Conservation (phyloP, 2,888 invertebrate species). For the Lagria hirta region DNA sequence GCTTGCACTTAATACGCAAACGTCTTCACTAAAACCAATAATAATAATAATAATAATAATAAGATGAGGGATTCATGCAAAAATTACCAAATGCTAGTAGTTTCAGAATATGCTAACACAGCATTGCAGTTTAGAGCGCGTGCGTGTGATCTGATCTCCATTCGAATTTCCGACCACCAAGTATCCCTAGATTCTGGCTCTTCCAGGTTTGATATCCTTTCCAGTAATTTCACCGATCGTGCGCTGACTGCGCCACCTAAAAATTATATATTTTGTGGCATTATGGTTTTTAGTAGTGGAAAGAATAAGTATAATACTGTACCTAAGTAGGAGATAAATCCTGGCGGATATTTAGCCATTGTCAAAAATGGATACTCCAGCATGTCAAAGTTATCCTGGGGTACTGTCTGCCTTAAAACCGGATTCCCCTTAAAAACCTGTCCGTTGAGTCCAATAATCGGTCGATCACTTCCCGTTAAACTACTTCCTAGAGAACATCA, state of each 20-base stretch:
- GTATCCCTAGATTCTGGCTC: constrained; percentile 90
- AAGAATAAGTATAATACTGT: constrained; percentile 15
- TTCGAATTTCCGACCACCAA: constrained; percentile 96
- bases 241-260: constrained; percentile 82
- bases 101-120: constrained; percentile 91
- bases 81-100: constrained; percentile 83
- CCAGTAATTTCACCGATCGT: constrained; percentile 79
- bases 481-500: constrained; percentile 72
- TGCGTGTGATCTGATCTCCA: constrained; percentile 93
- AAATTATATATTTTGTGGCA: too few relatives aligned
- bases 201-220: constrained; percentile 78
- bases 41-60: constrained; percentile 11
- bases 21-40: constrained; percentile 76
- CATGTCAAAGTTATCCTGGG: constrained; percentile 82
- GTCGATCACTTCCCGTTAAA: constrained; percentile 65
- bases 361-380: constrained; percentile 96
- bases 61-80: not conserved
- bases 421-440: constrained; percentile 59
- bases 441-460: constrained; percentile 60
- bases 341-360: constrained; percentile 84
- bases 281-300: constrained; percentile 2
- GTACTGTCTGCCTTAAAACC: constrained; percentile 66
- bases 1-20: constrained; percentile 89
- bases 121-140: constrained; percentile 91
- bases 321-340: constrained; percentile 88